Evolutionary conservation across 1,140 invertebrate species (phyloP).

Genomic region (Drosophila kikkawai): DNA sequence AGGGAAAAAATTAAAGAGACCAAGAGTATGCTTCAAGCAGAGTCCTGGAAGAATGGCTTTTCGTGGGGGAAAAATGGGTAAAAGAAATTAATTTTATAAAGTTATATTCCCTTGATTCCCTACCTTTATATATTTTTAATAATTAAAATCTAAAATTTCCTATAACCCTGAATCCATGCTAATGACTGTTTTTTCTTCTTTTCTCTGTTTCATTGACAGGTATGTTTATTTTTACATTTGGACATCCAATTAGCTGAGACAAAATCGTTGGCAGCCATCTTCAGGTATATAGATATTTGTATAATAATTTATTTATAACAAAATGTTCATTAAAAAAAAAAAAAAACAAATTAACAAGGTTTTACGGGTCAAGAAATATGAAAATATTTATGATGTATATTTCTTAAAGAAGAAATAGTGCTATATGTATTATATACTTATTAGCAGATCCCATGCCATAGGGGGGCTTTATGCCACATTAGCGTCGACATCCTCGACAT

Average conservation of each 20-base stretch:
- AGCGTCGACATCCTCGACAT: slow-evolving; percentile 6
- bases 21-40: neutral
- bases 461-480: slow-evolving; percentile 1
- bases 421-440: neutral
- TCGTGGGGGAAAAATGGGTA: too few species aligned
- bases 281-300: slow-evolving; percentile 15
- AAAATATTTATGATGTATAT: neutral
- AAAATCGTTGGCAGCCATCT: slow-evolving; percentile 11
- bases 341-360: neutral
- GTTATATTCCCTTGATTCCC: neutral
- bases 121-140: neutral
- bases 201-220: slow-evolving; percentile 35
- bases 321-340: neutral
- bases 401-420: neutral
- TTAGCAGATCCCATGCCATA: slow-evolving; percentile 7
- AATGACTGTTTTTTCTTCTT: slow-evolving; percentile 2
- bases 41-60: neutral
- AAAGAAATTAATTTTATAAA: neutral
- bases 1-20: neutral
- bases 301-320: neutral
- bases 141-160: neutral
- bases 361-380: neutral
- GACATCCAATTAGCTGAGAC: slow-evolving; percentile 48
- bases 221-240: slow-evolving; percentile 48
- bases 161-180: neutral